phyloP scores from a whole-genome alignment of 2,797 vertebrate genomes.

The Myotis findleyi region DNA sequence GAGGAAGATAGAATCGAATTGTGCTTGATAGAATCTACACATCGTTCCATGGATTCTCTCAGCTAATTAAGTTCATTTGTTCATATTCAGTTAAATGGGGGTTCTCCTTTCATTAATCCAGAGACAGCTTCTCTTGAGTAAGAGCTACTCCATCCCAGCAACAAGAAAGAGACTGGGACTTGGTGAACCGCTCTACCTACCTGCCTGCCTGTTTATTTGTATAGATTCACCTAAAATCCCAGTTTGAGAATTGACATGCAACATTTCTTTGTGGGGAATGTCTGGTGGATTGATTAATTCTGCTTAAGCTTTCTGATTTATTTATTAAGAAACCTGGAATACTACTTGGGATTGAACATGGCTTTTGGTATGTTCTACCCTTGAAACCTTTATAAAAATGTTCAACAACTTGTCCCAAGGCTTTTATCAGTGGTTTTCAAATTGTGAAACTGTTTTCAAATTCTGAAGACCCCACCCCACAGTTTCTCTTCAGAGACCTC shows the following conservation, averaged over 20 bases:
- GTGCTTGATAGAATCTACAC: not conserved
- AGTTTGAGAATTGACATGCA: not conserved
- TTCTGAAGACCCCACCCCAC: not conserved
- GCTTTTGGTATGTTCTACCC: not conserved
- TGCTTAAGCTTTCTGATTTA: not conserved
- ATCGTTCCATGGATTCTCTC: not conserved
- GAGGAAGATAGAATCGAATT: too few relatives aligned
- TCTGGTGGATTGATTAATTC: not conserved
- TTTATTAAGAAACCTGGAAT: not conserved
- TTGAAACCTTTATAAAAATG: not conserved
- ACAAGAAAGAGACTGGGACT: not conserved
- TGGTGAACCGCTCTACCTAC: not conserved
- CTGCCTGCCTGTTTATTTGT: not conserved
- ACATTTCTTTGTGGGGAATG: not conserved
- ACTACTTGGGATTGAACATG: not conserved
- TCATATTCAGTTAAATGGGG: not conserved
- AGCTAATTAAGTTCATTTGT: not conserved
- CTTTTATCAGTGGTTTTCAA: conserved; percentile 1
- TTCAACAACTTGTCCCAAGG: not conserved
- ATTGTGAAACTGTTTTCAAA: not conserved
- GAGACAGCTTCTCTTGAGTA: not conserved
- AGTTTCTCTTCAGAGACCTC: not conserved
- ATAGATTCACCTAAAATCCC: not conserved
- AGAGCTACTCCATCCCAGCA: not conserved
- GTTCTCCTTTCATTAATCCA: not conserved